Percentiles rank a stretch among this genome's conserved stretches.
Evolutionary conservation across 2,797 vertebrate genomes (phyloP).

Genomic region (Hippopotamyrus pictus): DNA sequence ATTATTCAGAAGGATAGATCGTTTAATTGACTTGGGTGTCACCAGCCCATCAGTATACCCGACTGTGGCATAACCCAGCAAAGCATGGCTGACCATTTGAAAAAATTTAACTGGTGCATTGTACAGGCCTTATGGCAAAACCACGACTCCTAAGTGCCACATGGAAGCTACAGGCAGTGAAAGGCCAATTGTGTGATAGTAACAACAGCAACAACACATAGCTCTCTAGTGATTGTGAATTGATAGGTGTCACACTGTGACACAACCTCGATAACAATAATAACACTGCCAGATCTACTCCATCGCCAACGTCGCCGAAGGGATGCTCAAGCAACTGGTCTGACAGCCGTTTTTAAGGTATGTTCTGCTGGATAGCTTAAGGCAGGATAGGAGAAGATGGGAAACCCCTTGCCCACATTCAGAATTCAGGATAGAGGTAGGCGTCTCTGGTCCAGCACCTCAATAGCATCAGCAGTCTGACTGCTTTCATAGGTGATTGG

Average conservation of each 20-base stretch:
- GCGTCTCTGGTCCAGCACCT: background rate
- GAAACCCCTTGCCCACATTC: background rate
- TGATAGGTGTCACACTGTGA: background rate
- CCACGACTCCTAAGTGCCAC: background rate
- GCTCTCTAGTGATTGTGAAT: background rate
- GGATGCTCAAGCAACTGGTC: background rate
- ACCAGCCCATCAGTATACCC: background rate
- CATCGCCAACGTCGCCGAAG: background rate
- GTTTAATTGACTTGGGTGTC: background rate
- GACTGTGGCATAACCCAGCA: background rate
- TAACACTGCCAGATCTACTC: background rate
- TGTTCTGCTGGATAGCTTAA: background rate
- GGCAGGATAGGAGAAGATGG: background rate
- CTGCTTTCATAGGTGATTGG: background rate
- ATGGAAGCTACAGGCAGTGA: background rate
- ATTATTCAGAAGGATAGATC: background rate
- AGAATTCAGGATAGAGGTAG: background rate
- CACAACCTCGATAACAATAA: background rate
- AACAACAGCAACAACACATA: background rate
- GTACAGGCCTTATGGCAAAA: background rate
- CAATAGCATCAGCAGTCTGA: background rate
- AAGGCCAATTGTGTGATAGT: background rate
- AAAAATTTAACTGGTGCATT: background rate
- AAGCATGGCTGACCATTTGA: background rate
- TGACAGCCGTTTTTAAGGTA: background rate